Base-by-base conservation (phyloP, 2,113 vertebrate genomes). In the Cichladusa arquata region DNA sequence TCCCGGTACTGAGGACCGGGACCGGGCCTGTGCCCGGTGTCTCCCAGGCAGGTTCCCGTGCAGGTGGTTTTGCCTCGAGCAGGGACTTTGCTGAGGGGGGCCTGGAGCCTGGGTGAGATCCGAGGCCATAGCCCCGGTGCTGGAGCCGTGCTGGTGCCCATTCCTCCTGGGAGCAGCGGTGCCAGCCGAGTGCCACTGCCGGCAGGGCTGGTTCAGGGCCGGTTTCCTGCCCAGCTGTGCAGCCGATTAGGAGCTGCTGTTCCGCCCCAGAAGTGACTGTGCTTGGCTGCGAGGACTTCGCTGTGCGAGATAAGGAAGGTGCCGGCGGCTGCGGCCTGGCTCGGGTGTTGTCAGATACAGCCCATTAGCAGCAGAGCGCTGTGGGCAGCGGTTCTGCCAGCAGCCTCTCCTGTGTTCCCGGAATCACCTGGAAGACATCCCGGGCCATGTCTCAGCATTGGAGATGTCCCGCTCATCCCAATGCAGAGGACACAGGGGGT, bases 401-500 rank as follows among this genome's bases (percentile, higher is more conserved):
- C 44, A 33, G 61, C 26, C 6, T 67, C 83, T 90, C 0, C 0
- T 28, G 26, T 42, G 62, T 91, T 83, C 92, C 72, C 1, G 1
- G 66, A 91, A 83, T 66, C 5, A 8, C 86, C 67, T 92, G 90
- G 67, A 81, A 61, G n/a, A 36, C 0, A 5, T 86, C 87, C 77
- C 3, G 4, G 40, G 44, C 72, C 6, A 0, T 50, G 23, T 19
- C 9, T 47, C 64, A 17, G 71, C 64, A 3, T 44, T 56, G 44
- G 58, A 38, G 76, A 42, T 6, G 14, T 36, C 44, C 71, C 0
- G 2, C 47, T 93, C 14, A 2, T 60, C 0, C 0, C 0, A 0
- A 53, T 2, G 1, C 14, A 6, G 50, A 12, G 36, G 11, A 26
- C 2, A 0, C 33, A 9, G 13, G 62, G 61, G 47, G 40, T 4